Percentiles rank a stretch among this genome's conserved stretches.
Conservation (phyloP, 1,140 invertebrate species). For the Wiebesia pumilae region DNA sequence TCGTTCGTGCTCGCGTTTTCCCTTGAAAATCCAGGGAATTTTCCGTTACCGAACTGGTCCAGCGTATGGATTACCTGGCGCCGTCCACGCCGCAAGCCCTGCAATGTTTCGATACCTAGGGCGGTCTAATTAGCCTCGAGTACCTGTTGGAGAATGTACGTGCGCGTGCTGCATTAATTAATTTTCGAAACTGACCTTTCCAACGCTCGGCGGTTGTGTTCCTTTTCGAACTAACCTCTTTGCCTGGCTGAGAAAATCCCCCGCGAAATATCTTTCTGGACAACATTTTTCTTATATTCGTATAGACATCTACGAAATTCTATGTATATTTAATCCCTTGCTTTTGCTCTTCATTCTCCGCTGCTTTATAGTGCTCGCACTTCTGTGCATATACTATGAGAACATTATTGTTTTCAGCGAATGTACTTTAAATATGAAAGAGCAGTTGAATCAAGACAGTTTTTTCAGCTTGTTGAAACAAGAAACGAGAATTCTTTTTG, state of each 20-base stretch:
- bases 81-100: conserved; percentile 33
- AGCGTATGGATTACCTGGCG: background rate
- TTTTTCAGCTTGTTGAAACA: background rate
- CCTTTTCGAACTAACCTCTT: background rate
- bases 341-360: background rate
- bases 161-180: conserved; percentile 37
- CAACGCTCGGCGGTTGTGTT: background rate
- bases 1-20: background rate
- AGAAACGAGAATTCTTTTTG: background rate
- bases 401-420: conserved; percentile 6
- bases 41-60: conserved; percentile 4
- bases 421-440: background rate
- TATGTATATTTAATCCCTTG: conserved; percentile 13
- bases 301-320: background rate
- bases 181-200: conserved; percentile 49
- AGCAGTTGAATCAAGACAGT: background rate
- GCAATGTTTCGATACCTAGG: conserved; percentile 53
- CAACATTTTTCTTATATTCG: background rate
- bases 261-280: background rate
- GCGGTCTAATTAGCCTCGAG: conserved; percentile 49
- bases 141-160: conserved; percentile 38
- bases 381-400: background rate
- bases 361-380: background rate
- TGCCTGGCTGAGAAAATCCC: background rate
- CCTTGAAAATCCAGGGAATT: conserved; percentile 52